Percentiles rank a stretch among this genome's conserved stretches.
phyloP scores from a whole-genome alignment of 2,113 vertebrate species.

The Scolopax mira region DNA sequence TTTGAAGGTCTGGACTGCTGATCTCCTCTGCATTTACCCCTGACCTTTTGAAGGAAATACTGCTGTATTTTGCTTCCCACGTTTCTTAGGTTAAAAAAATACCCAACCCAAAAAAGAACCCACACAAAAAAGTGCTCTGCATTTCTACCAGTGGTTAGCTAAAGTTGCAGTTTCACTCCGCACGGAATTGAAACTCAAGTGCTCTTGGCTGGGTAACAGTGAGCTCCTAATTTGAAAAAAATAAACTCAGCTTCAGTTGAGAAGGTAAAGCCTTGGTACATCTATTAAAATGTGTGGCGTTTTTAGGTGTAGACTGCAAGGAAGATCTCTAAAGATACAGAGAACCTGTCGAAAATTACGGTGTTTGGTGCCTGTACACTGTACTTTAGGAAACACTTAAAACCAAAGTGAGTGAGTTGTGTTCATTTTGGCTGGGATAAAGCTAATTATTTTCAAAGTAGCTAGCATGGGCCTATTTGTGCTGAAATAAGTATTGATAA shows the following conservation, averaged over 20 bases:
- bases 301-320: background rate
- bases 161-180: constrained; percentile 66
- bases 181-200: constrained; percentile 70
- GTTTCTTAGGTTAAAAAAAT: background rate
- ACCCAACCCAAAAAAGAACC: background rate
- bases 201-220: background rate
- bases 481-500: too few relatives aligned
- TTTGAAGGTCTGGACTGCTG: background rate
- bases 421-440: too few relatives aligned
- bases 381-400: background rate
- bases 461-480: too few relatives aligned
- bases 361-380: background rate
- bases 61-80: background rate
- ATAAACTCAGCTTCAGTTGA: background rate
- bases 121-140: rapidly evolving
- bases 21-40: background rate
- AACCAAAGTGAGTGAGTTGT: background rate
- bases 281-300: background rate
- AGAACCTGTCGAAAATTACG: background rate
- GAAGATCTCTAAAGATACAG: background rate
- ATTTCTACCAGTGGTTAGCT: background rate
- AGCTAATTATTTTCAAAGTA: too few relatives aligned
- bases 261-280: background rate
- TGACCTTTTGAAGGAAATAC: background rate
- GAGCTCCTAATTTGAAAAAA: background rate